Base-by-base conservation (phyloP, 2,888 invertebrate genomes). In the Apantesis nais region DNA sequence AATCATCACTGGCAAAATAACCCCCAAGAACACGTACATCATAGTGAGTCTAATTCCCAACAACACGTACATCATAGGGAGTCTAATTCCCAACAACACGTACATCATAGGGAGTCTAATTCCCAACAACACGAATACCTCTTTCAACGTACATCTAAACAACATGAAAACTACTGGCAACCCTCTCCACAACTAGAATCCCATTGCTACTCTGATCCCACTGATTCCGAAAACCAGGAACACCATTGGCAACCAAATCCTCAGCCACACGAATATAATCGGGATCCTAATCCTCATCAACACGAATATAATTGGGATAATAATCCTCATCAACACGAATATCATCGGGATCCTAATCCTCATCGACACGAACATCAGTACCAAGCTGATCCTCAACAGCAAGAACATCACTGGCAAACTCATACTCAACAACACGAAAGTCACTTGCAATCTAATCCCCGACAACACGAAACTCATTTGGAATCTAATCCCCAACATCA, bases 41-140 rank as follows among this genome's bases (percentile, higher is more conserved):
- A 80, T 67, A 69, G 76, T 34, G 79, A 83, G 14, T 25, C 25
- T 14, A 55, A 29, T 58, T 16, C 25, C 3, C 16, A 58, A 63
- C 79, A 85, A 65, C 73, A 78, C 58, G 67, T 73, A 71, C 73
- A 75, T 66, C 76, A 79, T 67, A 69, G 76, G 34, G 79, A 83
- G 14, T 25, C 25, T 14, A 55, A 29, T 58, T 16, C 25, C 3
- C 16, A 58, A 63, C 79, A 85, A 65, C 73, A 78, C 58, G 67
- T 73, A 71, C 73, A 75, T 66, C 76, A 79, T 67, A 69, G 76
- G 34, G 79, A 83, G 14, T 25, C 25, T 14, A 55, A 29, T 58
- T 16, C 25, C 3, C 16, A 58, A 63, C 79, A 85, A 65, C 73
- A 78, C 58, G 67, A n/a, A n/a, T n/a, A n/a, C n/a, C n/a, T n/a